Evolutionary conservation across 2,113 vertebrate species (phyloP).

Genomic region (Chlorodrepanis virens): DNA sequence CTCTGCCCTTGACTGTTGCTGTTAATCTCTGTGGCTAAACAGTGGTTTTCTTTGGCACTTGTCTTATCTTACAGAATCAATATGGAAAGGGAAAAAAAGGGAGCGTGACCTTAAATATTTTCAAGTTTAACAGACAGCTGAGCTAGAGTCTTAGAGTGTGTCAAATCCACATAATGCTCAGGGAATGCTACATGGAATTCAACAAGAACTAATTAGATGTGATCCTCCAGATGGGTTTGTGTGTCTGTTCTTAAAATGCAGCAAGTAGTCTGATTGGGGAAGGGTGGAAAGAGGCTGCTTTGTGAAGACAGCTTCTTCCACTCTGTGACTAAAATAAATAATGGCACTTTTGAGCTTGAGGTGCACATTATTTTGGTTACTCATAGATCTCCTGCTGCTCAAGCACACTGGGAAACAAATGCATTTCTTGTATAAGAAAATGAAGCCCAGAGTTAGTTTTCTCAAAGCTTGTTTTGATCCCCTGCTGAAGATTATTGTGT

Average conservation of each 20-base stretch:
- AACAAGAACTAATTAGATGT: constrained; percentile 15
- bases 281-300: neutral
- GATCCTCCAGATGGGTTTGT: neutral
- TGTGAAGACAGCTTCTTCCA: neutral
- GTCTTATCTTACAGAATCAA: neutral
- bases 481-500: constrained; percentile 12
- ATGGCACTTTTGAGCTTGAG: neutral
- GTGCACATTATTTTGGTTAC: constrained; percentile 6
- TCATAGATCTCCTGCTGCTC: constrained; percentile 23
- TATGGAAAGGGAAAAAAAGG: neutral
- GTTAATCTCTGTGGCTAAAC: neutral
- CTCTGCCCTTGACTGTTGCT: neutral
- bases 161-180: neutral
- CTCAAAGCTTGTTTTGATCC: constrained; percentile 28
- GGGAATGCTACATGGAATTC: neutral
- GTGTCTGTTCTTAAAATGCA: constrained; percentile 7
- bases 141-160: neutral
- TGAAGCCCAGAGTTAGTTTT: neutral
- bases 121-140: neutral
- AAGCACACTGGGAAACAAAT: constrained; percentile 23
- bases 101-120: neutral
- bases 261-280: neutral
- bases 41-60: neutral
- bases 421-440: constrained; percentile 44
- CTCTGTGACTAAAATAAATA: constrained; percentile 26